Base-by-base conservation (phyloP, 1,140 invertebrate species). In the Himalopsyche phryganea region DNA sequence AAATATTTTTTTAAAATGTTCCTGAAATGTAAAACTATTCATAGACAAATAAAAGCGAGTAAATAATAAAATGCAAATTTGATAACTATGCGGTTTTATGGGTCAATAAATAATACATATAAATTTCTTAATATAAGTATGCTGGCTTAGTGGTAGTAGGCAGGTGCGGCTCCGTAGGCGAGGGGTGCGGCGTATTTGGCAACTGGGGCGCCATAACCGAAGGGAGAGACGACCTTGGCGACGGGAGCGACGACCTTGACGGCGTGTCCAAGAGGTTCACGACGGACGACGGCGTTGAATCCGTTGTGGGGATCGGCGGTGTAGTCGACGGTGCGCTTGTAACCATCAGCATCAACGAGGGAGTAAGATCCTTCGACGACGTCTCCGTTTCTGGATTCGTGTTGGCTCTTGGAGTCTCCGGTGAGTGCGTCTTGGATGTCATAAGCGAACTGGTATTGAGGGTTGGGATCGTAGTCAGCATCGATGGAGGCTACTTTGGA, bases 371-470 rank as follows among this genome's bases (percentile, higher is more conserved):
- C 81, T 61, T 80, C 73, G 14, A 82, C 81, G 44, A 81, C 73
- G 60, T 82, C 81, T 42, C 81, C 81, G 50, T 77, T 72, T 5
- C 81, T 71, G 20, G 71, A 75, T 68, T 83, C 81, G 48, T 80
- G 72, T 68, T 83, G 81, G 59, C 75, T 79, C 68, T 84, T 83
- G 65, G 77, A 75, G 65, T 84, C 81, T 11, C 84, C 81, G 36
- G 78, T 85, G 63, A 80, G 77, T 20, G 77, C 71, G 54, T 84
- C 82, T 65, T 81, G 74, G 18, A 84, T 74, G 48, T 81, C 75
- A 66, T 83, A 83, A 28, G 78, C 78, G 68, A 76, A 82, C 45
- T 73, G 75, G 66, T 81, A 81, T 66, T 81, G 79, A 13, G 80
- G 80, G 54, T 79, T 71, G 3, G 77, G 73, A 64, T 82, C 78